Base-by-base conservation (phyloP, 2,113 vertebrate genomes). In the Climacteris rufus region DNA sequence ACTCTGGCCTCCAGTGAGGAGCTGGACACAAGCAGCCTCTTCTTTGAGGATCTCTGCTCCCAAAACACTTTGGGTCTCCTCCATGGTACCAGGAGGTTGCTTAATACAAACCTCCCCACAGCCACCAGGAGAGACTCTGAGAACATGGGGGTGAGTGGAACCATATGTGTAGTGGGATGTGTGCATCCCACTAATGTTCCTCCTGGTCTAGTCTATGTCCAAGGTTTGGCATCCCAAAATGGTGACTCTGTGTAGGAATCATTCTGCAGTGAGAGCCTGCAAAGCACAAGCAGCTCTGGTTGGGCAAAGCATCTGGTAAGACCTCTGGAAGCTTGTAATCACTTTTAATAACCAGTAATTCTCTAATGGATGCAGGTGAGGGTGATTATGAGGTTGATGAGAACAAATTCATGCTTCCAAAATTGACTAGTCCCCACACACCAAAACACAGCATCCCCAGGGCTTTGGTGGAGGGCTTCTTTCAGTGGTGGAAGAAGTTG, bases 301-400 rank as follows among this genome's bases (percentile, higher is more conserved):
- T 0, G 0, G 12, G 30, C 0, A 0, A 66, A 70, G 89, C 5
- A 4, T 47, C 65, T 87, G 69, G 20, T 28, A 16, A 74, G 52
- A n/a, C n/a, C 87, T 45, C 40, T 4, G 6, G 40, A 70, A 11
- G 31, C 14, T 63, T 75, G 74, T 40, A 64, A 91, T 66, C 5
- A 8, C 35, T 49, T 80, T 53, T 57, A 80, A 81, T 44, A 83
- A 54, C 37, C 63, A 23, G 10, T 50, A 56, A 83, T 83, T 76
- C 17, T 61, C 27, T 94, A 89, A 95, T 94, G 91, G 91, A 65
- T 80, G 24, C 10, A 22, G 59, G 37, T 9, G 1, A 90, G 47
- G 18, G 47, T 33, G 39, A 59, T 78, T 39, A 83, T 18, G 72
- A 91, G 30, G 28, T 27, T 74, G 42, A 59, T 23, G 61, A 91